Evolutionary conservation across 2,888 invertebrate genomes (phyloP), one percentile per base, ranked within the genome.

Genomic region (Nomada fucata): DNA sequence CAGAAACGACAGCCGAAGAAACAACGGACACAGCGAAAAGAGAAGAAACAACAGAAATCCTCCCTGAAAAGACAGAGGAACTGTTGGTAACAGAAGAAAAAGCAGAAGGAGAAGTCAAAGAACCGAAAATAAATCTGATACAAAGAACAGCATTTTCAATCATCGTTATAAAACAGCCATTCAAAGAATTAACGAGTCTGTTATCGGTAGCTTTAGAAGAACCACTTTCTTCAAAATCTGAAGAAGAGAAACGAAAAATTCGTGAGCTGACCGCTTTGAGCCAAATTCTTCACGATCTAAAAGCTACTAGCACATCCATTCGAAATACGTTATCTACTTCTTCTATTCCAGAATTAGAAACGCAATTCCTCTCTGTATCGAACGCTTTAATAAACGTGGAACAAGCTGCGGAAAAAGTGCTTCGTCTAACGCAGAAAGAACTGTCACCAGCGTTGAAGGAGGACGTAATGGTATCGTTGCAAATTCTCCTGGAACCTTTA

Each of bases 231-330:
- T 77, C 81, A 1, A 84, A 85, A 50, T 82, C 88, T 0, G 88
- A 89, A n/a, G 82, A 83, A 29, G 80, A 88, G 9, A 86, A 79
- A 15, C 80, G 79, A 50, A 86, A 80, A 50, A 67, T 82, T 50
- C 84, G 79, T 61, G 86, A 83, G 68, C 18, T 83, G 26, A 89
- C 82, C 20, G 82, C 85, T 0, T 63, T 88, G 42, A 70, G 85
- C 44, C 88, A 88, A 74, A 85, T 83, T 15, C 73, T 88, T 5
- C 53, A 87, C 26, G 88, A 88, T 60, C 59, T 88, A 23, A 83
- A 76, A 68, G 85, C 80, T 4, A 88, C 83, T 0, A 77, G 29
- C 15, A 11, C 52, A 10, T 83, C 86, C 5, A 69, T 88, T 47
- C 63, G 42, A 18, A 73, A 55, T 1, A 64, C 60, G 0, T 29